Evolutionary conservation across 2,113 vertebrate genomes (phyloP), one percentile per base, ranked within the genome.

Genomic region (Sarotherodon lohbergeri): DNA sequence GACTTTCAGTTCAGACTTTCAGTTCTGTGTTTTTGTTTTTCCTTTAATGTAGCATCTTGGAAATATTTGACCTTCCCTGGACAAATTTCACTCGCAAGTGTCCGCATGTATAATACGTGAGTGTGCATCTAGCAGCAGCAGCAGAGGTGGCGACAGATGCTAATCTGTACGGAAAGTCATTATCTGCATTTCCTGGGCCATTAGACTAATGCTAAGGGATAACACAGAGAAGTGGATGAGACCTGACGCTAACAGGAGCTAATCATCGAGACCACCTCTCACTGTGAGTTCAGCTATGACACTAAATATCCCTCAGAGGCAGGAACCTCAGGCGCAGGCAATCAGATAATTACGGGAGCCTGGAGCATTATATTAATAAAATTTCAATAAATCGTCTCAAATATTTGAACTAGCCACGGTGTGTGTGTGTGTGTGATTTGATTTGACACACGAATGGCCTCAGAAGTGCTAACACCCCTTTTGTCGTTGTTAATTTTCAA

Each of bases 161-260:
- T 96, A 94, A 96, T 96, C 93, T 94, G 89, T 59, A 85, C 80
- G 87, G 89, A 94, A 88, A 93, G 87, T 93, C 92, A 95, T 95
- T 95, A 94, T 92, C 88, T 76, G 90, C 66, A 66, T 93, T 95
- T 94, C 94, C 93, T 93, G 93, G 89, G 83, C 94, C 93, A 96
- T 95, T 95, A 96, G 90, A 92, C 90, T 94, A 93, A 94, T 94
- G 91, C 93, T 92, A 91, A 90, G 84, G 91, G 92, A 95, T 95
- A 94, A 95, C 92, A 91, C 71, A 83, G 88, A 90, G 87, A 90
- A 89, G 93, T 93, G 86, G 90, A 93, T 94, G 91, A 94, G 92
- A 93, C 88, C 92, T 91, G 88, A 88, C 85, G 89, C 92, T 94
- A 95, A 95, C 94, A 91, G 93, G 92, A 93, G 93, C 93, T 95